Evolutionary conservation across 2,113 vertebrate genomes (phyloP).

Genomic region (Aptenodytes patagonicus): DNA sequence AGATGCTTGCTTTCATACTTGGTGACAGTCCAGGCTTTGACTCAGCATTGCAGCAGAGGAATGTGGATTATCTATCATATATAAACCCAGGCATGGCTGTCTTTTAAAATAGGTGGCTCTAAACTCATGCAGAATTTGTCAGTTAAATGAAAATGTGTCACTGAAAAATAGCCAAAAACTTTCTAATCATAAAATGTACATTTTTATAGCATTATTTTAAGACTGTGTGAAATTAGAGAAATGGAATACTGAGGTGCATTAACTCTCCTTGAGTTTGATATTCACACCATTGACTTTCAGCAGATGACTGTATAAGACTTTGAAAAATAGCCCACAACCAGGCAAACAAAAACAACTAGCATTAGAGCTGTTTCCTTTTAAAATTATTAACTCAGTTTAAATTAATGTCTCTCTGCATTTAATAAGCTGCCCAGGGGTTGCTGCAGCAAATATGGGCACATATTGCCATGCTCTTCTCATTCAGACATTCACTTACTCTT

Average conservation of each 20-base stretch:
- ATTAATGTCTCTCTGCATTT: not conserved
- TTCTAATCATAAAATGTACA: not conserved
- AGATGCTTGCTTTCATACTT: not conserved
- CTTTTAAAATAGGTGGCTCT: not conserved
- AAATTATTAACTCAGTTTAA: not conserved
- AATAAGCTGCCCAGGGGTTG: not conserved
- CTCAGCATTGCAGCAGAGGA: not conserved
- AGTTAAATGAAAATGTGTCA: not conserved
- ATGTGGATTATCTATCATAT: not conserved
- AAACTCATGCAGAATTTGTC: not conserved
- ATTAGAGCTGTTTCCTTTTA: not conserved
- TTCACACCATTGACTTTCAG: not conserved
- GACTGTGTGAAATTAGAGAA: not conserved
- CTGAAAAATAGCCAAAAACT: not conserved
- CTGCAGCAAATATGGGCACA: not conserved
- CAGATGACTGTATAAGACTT: not conserved
- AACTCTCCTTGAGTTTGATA: not conserved
- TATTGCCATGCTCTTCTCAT: not conserved
- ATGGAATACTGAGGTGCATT: not conserved
- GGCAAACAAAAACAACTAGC: not conserved
- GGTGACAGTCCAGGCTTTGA: not conserved
- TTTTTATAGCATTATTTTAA: not conserved
- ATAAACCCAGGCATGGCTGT: not conserved
- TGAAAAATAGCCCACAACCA: not conserved
- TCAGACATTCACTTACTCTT: not conserved